Conservation (phyloP, 1,140 invertebrate species). For the Harlomillsia oculata region DNA sequence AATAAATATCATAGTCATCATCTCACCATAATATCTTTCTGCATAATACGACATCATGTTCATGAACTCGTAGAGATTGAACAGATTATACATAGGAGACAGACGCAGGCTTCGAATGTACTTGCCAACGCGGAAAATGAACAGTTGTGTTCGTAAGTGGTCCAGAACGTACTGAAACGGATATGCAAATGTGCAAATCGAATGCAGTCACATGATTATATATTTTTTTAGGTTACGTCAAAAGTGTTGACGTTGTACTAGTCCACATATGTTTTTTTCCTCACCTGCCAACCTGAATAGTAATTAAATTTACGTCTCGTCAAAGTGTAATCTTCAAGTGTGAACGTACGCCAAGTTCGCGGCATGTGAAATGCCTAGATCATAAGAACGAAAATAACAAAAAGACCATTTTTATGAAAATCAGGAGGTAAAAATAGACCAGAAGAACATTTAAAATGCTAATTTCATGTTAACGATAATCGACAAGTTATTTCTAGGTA, state of each 20-base stretch:
- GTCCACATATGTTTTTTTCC: not conserved
- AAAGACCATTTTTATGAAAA: too few species aligned
- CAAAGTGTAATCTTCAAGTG: slow-evolving; percentile 59
- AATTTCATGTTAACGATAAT: not conserved
- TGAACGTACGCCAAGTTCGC: slow-evolving; percentile 61
- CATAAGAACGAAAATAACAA: too few species aligned
- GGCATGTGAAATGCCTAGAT: slow-evolving; percentile 57
- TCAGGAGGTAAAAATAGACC: not conserved
- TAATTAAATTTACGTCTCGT: slow-evolving; percentile 68
- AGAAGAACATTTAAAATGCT: slow-evolving; percentile 32
- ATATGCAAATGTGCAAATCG: not conserved
- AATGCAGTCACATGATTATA: not conserved
- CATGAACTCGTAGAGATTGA: slow-evolving; percentile 76
- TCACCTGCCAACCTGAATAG: slow-evolving; percentile 67
- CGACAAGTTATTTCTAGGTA: not conserved
- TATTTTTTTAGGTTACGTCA: not conserved
- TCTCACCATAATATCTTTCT: slow-evolving; percentile 40
- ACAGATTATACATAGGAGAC: slow-evolving; percentile 65
- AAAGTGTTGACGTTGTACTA: not conserved
- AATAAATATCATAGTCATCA: too few species aligned
- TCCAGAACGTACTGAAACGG: slow-evolving; percentile 55
- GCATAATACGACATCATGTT: slow-evolving; percentile 64
- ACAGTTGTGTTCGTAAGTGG: slow-evolving; percentile 61
- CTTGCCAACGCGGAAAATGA: slow-evolving; percentile 57
- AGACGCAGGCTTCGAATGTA: slow-evolving; percentile 59